phyloP scores from a whole-genome alignment of 2,888 invertebrate species.

The Pimpla rufipes region DNA sequence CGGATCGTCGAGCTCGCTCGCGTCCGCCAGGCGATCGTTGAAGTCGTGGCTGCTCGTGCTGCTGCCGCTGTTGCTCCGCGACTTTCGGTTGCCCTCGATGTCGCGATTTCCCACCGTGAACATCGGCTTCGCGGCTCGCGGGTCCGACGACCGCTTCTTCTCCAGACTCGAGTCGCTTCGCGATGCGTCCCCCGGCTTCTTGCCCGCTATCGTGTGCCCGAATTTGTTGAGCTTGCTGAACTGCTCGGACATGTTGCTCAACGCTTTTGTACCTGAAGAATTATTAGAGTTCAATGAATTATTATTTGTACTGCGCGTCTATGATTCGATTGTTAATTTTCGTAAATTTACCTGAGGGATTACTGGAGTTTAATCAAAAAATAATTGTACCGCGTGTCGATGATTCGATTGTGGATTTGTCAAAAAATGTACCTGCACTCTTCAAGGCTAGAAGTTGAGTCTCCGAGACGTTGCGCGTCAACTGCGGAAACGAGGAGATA shows the following conservation, averaged over 20 bases:
- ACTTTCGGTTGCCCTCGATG: slow-evolving; percentile 86
- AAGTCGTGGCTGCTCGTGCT: slow-evolving; percentile 86
- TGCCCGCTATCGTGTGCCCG: slow-evolving; percentile 88
- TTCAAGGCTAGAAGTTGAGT: slow-evolving; percentile 93
- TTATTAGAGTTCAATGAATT: slow-evolving; percentile 10
- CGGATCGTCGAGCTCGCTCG: slow-evolving; percentile 54
- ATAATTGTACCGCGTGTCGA: too few species aligned
- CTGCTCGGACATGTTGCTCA: slow-evolving; percentile 94
- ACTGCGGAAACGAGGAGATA: slow-evolving; percentile 88
- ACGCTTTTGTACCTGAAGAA: slow-evolving; percentile 91
- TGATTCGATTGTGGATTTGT: too few species aligned
- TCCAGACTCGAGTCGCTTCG: slow-evolving; percentile 36
- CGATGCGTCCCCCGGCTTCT: slow-evolving; percentile 58
- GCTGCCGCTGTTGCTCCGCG: slow-evolving; percentile 85
- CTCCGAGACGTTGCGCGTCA: slow-evolving; percentile 94
- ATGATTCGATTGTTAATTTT: neutral
- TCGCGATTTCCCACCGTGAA: slow-evolving; percentile 81
- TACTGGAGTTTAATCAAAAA: too few species aligned
- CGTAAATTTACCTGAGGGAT: too few species aligned
- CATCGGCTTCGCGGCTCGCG: slow-evolving; percentile 75
- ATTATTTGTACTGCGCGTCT: neutral
- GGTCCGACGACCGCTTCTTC: slow-evolving; percentile 53
- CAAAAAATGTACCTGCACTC: slow-evolving; percentile 88
- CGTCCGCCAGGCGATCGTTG: slow-evolving; percentile 83
- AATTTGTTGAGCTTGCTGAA: slow-evolving; percentile 94